Percentiles rank a stretch among this genome's conserved stretches.
These are phyloP conservation scores for Ctenodactylus gundi DNA, from an alignment of 2,113 vertebrate species.

Conservation along the genomic window DNA sequence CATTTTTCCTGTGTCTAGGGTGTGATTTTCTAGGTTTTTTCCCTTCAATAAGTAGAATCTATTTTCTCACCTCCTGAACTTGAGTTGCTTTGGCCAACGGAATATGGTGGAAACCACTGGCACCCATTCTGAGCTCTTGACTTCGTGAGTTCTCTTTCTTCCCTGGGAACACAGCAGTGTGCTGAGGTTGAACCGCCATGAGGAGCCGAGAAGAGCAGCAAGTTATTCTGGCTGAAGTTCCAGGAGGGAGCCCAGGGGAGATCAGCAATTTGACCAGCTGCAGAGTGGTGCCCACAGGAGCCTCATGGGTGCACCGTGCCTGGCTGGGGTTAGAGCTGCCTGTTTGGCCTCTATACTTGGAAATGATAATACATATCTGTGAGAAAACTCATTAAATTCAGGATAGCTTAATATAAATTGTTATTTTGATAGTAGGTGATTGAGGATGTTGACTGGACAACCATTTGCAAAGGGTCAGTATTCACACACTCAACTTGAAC, in stretches of 20 bases:
- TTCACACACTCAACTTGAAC: neutral
- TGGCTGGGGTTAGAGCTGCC: neutral
- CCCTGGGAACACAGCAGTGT: neutral
- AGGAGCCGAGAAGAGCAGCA: neutral
- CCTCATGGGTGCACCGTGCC: neutral
- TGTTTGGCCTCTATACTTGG: neutral
- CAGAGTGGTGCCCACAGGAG: neutral
- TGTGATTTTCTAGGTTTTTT: neutral
- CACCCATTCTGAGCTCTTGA: rapidly evolving
- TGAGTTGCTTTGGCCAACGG: neutral
- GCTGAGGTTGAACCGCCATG: neutral
- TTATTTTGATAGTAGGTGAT: neutral
- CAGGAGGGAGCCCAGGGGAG: too few relatives aligned
- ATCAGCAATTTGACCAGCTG: too few relatives aligned
- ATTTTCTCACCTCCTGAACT: neutral
- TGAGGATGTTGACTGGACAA: too few relatives aligned
- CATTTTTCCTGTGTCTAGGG: neutral
- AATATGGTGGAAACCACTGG: neutral
- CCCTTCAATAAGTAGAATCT: neutral
- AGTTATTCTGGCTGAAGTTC: neutral
- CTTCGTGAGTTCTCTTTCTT: neutral
- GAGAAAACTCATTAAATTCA: neutral
- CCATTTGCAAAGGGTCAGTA: neutral
- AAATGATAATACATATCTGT: neutral
- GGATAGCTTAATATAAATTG: neutral